These are phyloP conservation scores for Byasa hedistus DNA, from an alignment of 2,888 invertebrate species.

Conservation along the genomic window DNA sequence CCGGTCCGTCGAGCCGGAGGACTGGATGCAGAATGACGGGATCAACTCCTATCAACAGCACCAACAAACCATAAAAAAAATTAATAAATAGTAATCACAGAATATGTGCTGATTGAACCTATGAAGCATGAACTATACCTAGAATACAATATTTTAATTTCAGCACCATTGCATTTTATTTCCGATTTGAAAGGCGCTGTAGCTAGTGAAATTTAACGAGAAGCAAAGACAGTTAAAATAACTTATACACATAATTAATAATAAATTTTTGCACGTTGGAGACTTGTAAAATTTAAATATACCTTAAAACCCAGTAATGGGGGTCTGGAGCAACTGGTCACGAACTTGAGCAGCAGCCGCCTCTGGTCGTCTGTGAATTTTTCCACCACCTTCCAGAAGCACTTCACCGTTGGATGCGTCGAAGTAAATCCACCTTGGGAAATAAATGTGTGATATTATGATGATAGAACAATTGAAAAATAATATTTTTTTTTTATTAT, in stretches of 20 bases:
- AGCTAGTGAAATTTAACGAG: too few relatives aligned
- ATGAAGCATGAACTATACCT: too few relatives aligned
- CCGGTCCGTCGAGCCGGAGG: conserved; percentile 92
- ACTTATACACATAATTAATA: not conserved
- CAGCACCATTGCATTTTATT: too few relatives aligned
- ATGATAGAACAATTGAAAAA: too few relatives aligned
- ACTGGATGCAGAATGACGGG: conserved; percentile 97
- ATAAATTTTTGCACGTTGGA: not conserved
- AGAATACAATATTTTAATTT: too few relatives aligned
- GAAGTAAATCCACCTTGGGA: conserved; percentile 84
- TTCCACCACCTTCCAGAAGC: conserved; percentile 94
- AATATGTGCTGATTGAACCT: too few relatives aligned
- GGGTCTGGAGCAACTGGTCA: conserved; percentile 98
- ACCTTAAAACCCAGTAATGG: conserved; percentile 98
- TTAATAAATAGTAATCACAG: too few relatives aligned
- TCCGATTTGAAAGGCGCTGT: too few relatives aligned
- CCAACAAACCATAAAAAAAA: not conserved
- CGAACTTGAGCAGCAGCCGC: conserved; percentile 95
- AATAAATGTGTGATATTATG: not conserved
- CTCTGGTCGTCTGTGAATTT: conserved; percentile 91
- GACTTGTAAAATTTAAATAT: conserved; percentile 11
- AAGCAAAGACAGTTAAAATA: too few relatives aligned
- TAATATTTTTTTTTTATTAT: too few relatives aligned
- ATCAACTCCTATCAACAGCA: conserved; percentile 86
- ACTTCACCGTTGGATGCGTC: conserved; percentile 90